Conservation (phyloP, 2,888 invertebrate genomes). For the Harpagoxenus sublaevis region DNA sequence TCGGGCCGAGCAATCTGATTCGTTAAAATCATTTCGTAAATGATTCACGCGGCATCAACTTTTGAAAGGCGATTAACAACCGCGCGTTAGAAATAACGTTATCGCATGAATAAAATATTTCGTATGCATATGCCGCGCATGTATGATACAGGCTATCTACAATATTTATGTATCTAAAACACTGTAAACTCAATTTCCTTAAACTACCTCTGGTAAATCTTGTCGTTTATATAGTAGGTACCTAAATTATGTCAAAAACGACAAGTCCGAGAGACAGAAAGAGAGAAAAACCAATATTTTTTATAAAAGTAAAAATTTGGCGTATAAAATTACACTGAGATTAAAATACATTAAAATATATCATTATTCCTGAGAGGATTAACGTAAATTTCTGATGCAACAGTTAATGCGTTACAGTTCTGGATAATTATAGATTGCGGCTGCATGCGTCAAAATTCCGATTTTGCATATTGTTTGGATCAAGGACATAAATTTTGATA, state of each 20-base stretch:
- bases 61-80: conserved; percentile 6
- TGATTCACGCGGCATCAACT: conserved; percentile 1
- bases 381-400: not conserved
- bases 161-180: not conserved
- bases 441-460: conserved; percentile 11
- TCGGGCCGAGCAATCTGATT: not conserved
- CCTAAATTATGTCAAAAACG: not conserved
- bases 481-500: conserved; percentile 45
- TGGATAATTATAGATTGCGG: conserved; percentile 21
- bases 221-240: not conserved
- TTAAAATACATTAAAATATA: conserved; percentile 20
- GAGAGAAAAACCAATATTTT: not conserved
- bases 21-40: conserved; percentile 26
- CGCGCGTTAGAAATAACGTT: conserved; percentile 15
- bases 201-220: not conserved
- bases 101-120: conserved; percentile 13
- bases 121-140: not conserved
- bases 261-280: not conserved
- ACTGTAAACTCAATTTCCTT: not conserved
- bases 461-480: conserved; percentile 22
- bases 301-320: conserved; percentile 1
- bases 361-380: not conserved
- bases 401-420: conserved; percentile 8
- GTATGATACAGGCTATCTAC: not conserved
- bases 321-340: not conserved